phyloP scores from a whole-genome alignment of 2,113 vertebrate genomes.

The Mungos mungo region DNA sequence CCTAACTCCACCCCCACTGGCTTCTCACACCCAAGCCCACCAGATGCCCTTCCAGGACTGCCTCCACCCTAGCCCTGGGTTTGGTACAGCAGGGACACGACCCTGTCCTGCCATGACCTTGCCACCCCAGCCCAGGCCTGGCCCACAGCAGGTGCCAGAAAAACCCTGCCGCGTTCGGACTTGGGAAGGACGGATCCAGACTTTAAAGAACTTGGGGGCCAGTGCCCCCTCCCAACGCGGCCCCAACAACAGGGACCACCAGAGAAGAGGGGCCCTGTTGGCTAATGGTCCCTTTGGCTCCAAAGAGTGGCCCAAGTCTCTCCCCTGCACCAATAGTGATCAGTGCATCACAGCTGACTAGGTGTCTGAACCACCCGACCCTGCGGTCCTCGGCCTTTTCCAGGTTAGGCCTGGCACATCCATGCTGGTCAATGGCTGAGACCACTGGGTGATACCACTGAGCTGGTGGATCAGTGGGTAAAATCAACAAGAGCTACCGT shows the following conservation, averaged over 20 bases:
- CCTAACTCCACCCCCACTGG: too few species aligned
- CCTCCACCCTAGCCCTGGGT: not conserved
- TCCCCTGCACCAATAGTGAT: not conserved
- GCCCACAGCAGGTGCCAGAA: not conserved
- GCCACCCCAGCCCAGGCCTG: not conserved
- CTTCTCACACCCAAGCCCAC: not conserved
- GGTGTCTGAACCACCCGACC: not conserved
- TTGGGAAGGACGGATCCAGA: not conserved
- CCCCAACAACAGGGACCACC: not conserved
- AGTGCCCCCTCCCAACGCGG: not conserved
- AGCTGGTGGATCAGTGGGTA: not conserved
- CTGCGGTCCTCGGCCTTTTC: not conserved
- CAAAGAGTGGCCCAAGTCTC: not conserved
- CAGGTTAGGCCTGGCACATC: not conserved
- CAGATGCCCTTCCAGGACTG: too few species aligned
- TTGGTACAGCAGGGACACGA: not conserved
- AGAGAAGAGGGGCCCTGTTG: not conserved
- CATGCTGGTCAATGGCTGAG: rapidly evolving
- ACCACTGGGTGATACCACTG: too few species aligned
- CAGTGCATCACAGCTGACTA: rapidly evolving
- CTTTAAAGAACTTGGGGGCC: not conserved
- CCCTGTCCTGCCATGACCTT: too few species aligned
- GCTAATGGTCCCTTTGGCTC: not conserved
- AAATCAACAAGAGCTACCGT: not conserved
- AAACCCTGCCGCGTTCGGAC: not conserved